Evolutionary conservation across 1,140 invertebrate species (phyloP).

Genomic region (Homalodisca vitripennis): DNA sequence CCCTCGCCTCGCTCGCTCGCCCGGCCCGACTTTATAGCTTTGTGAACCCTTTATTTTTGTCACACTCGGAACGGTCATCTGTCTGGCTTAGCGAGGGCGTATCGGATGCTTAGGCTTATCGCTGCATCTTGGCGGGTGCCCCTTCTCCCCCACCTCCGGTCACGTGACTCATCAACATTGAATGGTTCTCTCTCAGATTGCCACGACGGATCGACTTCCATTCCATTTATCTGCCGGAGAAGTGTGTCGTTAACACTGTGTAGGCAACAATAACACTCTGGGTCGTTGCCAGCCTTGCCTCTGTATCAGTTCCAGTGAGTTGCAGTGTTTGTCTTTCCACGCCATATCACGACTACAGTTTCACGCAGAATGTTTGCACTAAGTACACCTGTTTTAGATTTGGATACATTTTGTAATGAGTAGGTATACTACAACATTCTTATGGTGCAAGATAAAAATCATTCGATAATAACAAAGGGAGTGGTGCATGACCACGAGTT

Average conservation of each 20-base stretch:
- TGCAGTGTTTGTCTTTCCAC: too few relatives aligned
- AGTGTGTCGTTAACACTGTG: background rate
- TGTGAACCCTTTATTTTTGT: background rate
- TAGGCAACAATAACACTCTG: background rate
- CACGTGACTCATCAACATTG: background rate
- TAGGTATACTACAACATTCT: too few relatives aligned
- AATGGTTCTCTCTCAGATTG: too few relatives aligned
- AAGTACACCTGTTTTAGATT: too few relatives aligned
- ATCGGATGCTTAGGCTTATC: background rate
- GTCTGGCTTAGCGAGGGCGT: background rate
- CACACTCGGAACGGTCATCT: background rate
- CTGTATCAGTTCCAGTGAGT: too few relatives aligned
- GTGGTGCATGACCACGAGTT: too few relatives aligned
- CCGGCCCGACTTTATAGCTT: background rate
- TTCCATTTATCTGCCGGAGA: background rate
- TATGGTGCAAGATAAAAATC: too few relatives aligned
- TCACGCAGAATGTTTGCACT: too few relatives aligned
- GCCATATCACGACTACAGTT: too few relatives aligned
- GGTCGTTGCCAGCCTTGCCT: background rate
- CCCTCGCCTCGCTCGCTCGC: background rate
- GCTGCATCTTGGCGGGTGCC: background rate
- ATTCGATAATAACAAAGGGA: too few relatives aligned
- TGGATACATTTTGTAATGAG: too few relatives aligned
- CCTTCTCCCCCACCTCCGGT: too few relatives aligned
- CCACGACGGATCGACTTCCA: background rate